Conservation (phyloP, 2,888 invertebrate species). For the Gonocerus acuteangulatus region DNA sequence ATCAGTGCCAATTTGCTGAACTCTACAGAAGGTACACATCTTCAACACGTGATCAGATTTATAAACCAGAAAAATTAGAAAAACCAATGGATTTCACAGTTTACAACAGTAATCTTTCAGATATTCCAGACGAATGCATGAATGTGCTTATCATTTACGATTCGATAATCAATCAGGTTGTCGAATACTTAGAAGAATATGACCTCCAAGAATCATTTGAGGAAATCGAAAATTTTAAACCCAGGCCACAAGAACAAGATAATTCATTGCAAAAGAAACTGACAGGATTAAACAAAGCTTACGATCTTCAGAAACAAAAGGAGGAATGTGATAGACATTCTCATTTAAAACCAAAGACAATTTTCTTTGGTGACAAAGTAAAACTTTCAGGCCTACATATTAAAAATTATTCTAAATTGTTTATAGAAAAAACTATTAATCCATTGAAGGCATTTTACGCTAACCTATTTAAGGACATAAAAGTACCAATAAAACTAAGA, state of each 20-base stretch:
- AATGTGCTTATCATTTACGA: slow-evolving; percentile 24
- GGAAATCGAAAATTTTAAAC: neutral
- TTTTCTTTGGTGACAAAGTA: neutral
- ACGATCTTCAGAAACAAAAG: neutral
- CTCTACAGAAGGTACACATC: slow-evolving; percentile 48
- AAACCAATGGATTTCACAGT: neutral
- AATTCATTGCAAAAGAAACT: neutral
- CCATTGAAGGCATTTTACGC: neutral
- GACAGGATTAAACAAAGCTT: slow-evolving; percentile 5
- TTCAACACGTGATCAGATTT: slow-evolving; percentile 45
- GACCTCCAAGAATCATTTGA: neutral
- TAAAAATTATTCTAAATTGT: neutral
- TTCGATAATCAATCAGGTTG: slow-evolving; percentile 21
- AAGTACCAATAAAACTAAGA: neutral
- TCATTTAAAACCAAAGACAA: neutral
- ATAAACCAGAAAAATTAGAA: neutral
- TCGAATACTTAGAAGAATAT: neutral
- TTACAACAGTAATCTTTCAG: slow-evolving; percentile 21
- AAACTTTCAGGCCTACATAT: neutral
- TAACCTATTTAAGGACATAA: neutral
- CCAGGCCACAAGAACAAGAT: neutral
- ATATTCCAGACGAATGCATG: slow-evolving; percentile 20
- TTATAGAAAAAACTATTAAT: slow-evolving; percentile 8
- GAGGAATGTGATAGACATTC: neutral
- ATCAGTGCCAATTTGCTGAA: slow-evolving; percentile 49